Evolutionary conservation across 2,113 vertebrate species (phyloP).

Genomic region (Oxygymnocypris stewartii): DNA sequence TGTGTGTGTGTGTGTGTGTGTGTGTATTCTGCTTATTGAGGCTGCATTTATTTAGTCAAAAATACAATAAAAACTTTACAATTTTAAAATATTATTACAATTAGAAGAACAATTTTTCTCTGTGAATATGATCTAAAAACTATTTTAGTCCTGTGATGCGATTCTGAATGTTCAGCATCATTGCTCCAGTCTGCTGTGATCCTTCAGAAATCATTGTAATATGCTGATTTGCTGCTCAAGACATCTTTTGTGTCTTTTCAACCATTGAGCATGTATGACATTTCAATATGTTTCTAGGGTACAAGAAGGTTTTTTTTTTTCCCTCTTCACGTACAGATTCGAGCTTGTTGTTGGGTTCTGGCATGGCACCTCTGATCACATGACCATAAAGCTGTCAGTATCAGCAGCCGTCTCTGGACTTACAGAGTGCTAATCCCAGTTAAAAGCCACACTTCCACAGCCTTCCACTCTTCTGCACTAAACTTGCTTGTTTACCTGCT

Average conservation of each 20-base stretch:
- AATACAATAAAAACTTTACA: too few species aligned
- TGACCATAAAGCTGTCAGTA: conserved; percentile 71
- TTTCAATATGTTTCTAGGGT: not conserved
- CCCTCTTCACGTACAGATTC: not conserved
- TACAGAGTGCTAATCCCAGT: conserved; percentile 56
- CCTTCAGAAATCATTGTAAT: not conserved
- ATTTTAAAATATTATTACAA: not conserved
- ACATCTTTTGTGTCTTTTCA: too few species aligned
- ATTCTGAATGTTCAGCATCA: not conserved
- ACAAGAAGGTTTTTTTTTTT: not conserved
- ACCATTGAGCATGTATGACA: not conserved
- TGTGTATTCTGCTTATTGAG: not conserved
- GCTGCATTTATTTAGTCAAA: not conserved
- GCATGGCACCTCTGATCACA: conserved; percentile 67
- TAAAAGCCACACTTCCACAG: conserved; percentile 58
- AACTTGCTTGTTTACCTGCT: conserved; percentile 60
- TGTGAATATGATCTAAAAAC: not conserved
- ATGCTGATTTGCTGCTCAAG: not conserved
- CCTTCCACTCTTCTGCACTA: conserved; percentile 36
- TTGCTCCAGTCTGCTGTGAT: not conserved
- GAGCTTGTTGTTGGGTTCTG: conserved; percentile 49
- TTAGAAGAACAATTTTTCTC: not conserved
- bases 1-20: too few species aligned
- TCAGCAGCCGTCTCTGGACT: conserved; percentile 58
- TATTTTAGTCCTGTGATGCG: too few species aligned